Evolutionary conservation across 2,797 vertebrate species (phyloP).

Genomic region (Garrulus glandarius): DNA sequence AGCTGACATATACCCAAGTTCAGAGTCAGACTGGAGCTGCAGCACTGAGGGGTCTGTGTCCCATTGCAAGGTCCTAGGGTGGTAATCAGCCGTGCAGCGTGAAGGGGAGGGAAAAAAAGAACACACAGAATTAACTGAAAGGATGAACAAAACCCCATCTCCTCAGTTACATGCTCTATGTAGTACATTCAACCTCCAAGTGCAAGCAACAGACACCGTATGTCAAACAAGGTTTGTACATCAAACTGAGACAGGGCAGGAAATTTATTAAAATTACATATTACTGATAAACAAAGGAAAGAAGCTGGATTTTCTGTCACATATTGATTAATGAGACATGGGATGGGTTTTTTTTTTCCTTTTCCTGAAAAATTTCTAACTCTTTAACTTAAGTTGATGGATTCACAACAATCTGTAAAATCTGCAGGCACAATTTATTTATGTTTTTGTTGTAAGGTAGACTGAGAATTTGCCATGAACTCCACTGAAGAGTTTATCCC

Average conservation of each 20-base stretch:
- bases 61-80: slow-evolving; percentile 95
- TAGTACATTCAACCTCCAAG: slow-evolving; percentile 39
- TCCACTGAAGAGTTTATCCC: background rate
- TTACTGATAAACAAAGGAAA: background rate
- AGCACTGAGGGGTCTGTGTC: slow-evolving; percentile 99
- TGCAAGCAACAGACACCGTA: slow-evolving; percentile 6
- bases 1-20: slow-evolving; percentile 91
- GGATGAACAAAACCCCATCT: slow-evolving; percentile 52
- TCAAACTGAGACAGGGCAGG: background rate
- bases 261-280: background rate
- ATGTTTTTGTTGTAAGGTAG: background rate
- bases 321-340: background rate
- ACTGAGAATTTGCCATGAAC: background rate
- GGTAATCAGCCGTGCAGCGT: slow-evolving; percentile 80
- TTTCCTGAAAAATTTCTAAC: background rate
- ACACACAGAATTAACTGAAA: slow-evolving; percentile 81
- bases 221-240: background rate
- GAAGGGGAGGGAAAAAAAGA: slow-evolving; percentile 72
- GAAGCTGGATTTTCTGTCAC: background rate
- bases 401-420: background rate
- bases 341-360: fast-evolving
- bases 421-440: background rate
- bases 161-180: slow-evolving; percentile 53
- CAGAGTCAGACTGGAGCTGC: slow-evolving; percentile 97
- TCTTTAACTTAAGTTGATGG: background rate